Evolutionary conservation across 2,888 invertebrate genomes (phyloP).

Genomic region (Dendrolimus houi): DNA sequence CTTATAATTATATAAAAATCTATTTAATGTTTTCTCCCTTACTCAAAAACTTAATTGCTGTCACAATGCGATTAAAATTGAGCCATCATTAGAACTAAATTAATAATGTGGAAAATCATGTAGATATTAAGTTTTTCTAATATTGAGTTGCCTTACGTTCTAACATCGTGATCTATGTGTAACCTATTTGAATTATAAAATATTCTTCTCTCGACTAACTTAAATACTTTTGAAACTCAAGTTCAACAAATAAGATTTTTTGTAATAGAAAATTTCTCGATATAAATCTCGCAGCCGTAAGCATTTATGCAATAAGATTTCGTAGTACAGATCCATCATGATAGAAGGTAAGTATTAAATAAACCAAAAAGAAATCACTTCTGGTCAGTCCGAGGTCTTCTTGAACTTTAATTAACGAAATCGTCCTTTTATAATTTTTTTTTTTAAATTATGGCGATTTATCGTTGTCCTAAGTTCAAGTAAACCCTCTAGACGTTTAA

Average conservation of each 20-base stretch:
- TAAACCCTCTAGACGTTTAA: not conserved
- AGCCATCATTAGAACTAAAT: not conserved
- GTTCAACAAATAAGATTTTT: too few relatives aligned
- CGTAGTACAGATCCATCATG: not conserved
- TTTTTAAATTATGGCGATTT: too few relatives aligned
- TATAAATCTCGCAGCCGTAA: not conserved
- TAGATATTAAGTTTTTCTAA: not conserved
- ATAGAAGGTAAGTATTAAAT: not conserved
- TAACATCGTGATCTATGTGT: not conserved
- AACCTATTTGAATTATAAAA: not conserved
- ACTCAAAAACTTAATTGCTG: too few relatives aligned
- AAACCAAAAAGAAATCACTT: conserved; percentile 3
- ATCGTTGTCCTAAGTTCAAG: not conserved
- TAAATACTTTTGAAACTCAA: not conserved
- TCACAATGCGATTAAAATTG: too few relatives aligned
- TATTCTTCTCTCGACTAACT: not conserved
- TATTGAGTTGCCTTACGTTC: not conserved
- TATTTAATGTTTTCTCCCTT: too few relatives aligned
- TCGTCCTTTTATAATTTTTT: too few relatives aligned
- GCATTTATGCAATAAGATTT: not conserved
- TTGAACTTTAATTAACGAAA: not conserved
- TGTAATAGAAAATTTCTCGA: not conserved
- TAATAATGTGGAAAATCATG: not conserved
- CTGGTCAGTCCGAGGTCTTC: conserved; percentile 9
- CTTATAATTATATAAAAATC: too few relatives aligned